Evolutionary conservation across 2,113 vertebrate species (phyloP), one percentile per base, ranked within the genome.

Genomic region (Chlamydotis undulata): DNA sequence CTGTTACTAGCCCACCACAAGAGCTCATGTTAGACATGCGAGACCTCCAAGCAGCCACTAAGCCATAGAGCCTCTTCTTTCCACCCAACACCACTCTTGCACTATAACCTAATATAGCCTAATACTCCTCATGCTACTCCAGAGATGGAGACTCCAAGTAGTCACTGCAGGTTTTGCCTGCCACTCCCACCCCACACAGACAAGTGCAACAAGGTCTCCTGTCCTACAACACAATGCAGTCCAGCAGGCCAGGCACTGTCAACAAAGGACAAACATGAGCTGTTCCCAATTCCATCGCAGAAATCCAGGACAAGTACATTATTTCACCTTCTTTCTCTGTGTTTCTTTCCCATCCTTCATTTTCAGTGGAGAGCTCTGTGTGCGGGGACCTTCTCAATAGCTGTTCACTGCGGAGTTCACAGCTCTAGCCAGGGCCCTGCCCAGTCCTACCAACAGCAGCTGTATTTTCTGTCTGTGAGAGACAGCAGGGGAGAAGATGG

Each of bases 161-260:
- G 16, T 45, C 77, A 45, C 50, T n/a, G 57, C 71, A 47, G 37
- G 26, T 59, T 25, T 35, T 68, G 28, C 29, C 37, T 59, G 57
- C 17, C 28, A 7, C 19, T 80, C 45, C 4, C 31, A 21, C 9
- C 31, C 47, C 22, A 26, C 15, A 6, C 25, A 47, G 16, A 10
- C 19, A 41, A 60, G 23, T 12, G 22, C 33, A 21, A 12, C 23
- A 39, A 18, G 4, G 13, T 24, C 29, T 45, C 23, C 75, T 35
- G 24, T 19, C 37, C 25, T 33, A 25, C 3, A 1, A n/a, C 7
- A n/a, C 7, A 76, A 21, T 1, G 3, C 39, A 41, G 22, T 6
- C 19, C 50, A 18, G 26, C 39, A 64, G 41, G 26, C 25, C 28
- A 39, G n/a, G n/a, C n/a, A 47, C 13, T 21, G 45, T 28, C 31